Conservation (phyloP, 2,888 invertebrate species). For the Acronicta alni region DNA sequence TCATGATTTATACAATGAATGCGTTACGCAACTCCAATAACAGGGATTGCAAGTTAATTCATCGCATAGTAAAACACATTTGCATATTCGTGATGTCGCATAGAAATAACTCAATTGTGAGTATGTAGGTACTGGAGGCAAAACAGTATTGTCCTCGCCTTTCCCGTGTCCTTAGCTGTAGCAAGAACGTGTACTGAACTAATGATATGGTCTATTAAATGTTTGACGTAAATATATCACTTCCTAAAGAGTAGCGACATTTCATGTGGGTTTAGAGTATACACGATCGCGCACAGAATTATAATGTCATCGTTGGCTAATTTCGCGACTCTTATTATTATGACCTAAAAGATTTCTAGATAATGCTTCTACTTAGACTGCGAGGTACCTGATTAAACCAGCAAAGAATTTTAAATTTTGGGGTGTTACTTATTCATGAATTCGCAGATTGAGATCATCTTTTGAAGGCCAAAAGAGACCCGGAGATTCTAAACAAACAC, state of each 20-base stretch:
- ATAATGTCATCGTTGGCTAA: conserved; percentile 18
- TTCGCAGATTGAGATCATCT: not conserved
- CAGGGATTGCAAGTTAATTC: conserved; percentile 67
- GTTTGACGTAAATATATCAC: conserved; percentile 81
- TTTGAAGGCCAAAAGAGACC: not conserved
- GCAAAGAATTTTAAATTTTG: too few species aligned
- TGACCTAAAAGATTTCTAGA: not conserved
- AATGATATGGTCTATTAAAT: conserved; percentile 81
- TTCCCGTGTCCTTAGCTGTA: conserved; percentile 80
- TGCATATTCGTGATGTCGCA: conserved; percentile 73
- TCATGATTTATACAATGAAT: conserved; percentile 60
- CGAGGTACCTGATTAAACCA: too few species aligned
- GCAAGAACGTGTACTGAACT: conserved; percentile 80
- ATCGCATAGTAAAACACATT: conserved; percentile 68
- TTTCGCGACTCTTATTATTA: conserved; percentile 5
- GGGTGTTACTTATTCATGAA: not conserved
- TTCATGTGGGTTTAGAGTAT: conserved; percentile 48
- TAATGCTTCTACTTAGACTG: too few species aligned
- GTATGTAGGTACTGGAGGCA: conserved; percentile 54
- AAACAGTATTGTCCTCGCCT: conserved; percentile 69
- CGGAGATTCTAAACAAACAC: conserved; percentile 12
- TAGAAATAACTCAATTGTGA: conserved; percentile 73
- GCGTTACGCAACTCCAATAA: conserved; percentile 66
- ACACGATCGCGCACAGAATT: conserved; percentile 34
- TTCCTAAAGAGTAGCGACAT: conserved; percentile 55